These are phyloP conservation scores for Smutsia gigantea DNA, from an alignment of 2,797 vertebrate species.

Conservation along the genomic window DNA sequence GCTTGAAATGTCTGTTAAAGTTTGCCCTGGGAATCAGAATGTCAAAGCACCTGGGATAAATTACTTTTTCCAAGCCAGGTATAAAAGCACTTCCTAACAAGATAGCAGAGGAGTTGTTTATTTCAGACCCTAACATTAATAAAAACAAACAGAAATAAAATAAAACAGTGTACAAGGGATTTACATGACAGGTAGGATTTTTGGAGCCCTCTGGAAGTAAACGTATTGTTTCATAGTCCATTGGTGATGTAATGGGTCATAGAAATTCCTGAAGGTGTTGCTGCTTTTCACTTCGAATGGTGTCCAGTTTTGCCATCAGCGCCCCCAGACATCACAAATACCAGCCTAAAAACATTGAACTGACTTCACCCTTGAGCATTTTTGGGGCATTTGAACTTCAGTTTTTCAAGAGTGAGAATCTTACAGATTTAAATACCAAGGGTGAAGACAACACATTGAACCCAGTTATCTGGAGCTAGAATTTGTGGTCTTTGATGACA, in stretches of 20 bases:
- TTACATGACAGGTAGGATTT: background rate
- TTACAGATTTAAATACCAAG: background rate
- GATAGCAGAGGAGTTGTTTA: background rate
- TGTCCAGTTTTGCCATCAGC: background rate
- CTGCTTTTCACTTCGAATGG: background rate
- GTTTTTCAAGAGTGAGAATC: background rate
- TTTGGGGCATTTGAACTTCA: background rate
- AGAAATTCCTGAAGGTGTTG: background rate
- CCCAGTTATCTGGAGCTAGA: background rate
- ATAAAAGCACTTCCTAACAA: background rate
- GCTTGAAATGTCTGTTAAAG: conserved; percentile 42
- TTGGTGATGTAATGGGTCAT: background rate
- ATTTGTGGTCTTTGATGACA: background rate
- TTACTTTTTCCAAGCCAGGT: conserved; percentile 12
- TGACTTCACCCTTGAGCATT: background rate
- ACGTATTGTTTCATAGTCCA: background rate
- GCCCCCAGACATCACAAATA: background rate
- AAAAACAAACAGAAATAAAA: background rate
- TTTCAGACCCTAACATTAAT: background rate
- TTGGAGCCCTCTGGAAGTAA: background rate
- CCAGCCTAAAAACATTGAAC: background rate
- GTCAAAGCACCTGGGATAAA: background rate
- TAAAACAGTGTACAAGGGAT: background rate
- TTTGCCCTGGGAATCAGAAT: conserved; percentile 34
- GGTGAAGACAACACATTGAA: background rate